Evolutionary conservation across 2,797 vertebrate species (phyloP).

Genomic region (Chiloscyllium punctatum): DNA sequence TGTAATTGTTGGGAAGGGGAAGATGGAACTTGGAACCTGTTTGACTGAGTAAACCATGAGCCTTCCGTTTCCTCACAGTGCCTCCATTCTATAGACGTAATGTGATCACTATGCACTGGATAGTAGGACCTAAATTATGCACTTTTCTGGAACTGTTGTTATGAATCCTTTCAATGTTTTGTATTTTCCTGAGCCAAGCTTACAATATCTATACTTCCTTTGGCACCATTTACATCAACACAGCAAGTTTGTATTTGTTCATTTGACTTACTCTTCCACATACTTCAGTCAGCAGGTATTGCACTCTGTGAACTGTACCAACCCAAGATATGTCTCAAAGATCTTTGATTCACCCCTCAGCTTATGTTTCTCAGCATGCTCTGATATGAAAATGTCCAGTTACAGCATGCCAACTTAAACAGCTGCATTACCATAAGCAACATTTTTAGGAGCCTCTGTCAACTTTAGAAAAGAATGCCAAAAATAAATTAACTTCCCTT

Average conservation of each 20-base stretch:
- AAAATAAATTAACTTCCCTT: neutral
- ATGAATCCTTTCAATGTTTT: neutral
- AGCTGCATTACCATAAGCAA: neutral
- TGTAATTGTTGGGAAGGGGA: neutral
- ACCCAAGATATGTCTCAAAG: neutral
- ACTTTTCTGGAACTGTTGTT: neutral
- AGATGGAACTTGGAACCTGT: neutral
- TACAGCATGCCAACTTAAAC: neutral
- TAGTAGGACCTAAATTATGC: neutral
- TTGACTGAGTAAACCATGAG: neutral
- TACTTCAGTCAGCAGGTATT: neutral
- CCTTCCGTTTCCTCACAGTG: neutral
- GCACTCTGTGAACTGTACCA: neutral
- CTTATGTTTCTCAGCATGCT: neutral
- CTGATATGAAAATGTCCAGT: neutral
- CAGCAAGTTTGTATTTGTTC: neutral
- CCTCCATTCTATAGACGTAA: neutral
- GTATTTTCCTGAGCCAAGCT: conserved; percentile 5
- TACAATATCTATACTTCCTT: neutral
- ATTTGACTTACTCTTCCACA: neutral
- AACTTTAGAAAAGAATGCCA: conserved; percentile 3
- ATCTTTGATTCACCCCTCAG: neutral
- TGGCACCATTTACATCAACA: neutral
- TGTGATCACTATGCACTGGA: neutral
- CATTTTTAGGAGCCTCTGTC: neutral